phyloP scores from a whole-genome alignment of 1,140 invertebrate genomes.

The Geopemphigus sp. region DNA sequence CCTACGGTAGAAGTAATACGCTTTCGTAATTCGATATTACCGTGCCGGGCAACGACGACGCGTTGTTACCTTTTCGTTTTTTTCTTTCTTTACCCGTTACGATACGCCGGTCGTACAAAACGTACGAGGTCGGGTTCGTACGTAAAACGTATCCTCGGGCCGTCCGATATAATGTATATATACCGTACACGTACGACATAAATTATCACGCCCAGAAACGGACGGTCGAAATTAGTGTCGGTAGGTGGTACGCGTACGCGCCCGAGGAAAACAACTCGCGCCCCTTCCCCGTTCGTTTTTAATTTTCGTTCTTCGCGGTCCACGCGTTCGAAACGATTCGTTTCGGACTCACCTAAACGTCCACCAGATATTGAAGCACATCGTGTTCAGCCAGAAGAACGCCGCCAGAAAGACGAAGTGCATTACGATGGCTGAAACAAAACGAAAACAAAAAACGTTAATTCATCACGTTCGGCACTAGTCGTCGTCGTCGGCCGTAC shows the following conservation, averaged over 20 bases:
- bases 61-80: too few species aligned
- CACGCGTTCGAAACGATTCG: too few species aligned
- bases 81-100: too few species aligned
- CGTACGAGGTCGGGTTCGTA: background rate
- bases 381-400: constrained; percentile 95
- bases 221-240: constrained; percentile 28
- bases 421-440: constrained; percentile 60
- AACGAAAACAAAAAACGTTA: constrained; percentile 38
- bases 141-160: background rate
- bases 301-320: constrained; percentile 6
- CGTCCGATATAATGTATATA: constrained; percentile 20
- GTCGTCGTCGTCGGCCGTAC: too few species aligned
- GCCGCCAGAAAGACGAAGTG: constrained; percentile 92
- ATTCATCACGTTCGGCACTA: too few species aligned
- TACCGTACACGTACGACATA: constrained; percentile 23
- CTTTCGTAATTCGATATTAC: constrained; percentile 47
- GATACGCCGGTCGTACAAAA: constrained; percentile 23
- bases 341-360: constrained; percentile 64
- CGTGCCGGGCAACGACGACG: too few species aligned
- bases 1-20: constrained; percentile 1
- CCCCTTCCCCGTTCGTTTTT: constrained; percentile 16
- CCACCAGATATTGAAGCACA: constrained; percentile 95
- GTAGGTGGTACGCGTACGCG: background rate
- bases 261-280: constrained; percentile 10
- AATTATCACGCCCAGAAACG: constrained; percentile 38